Percentiles rank a stretch among this genome's conserved stretches.
Evolutionary conservation across 2,888 invertebrate species (phyloP).

Genomic region (Mythimna vitellina): DNA sequence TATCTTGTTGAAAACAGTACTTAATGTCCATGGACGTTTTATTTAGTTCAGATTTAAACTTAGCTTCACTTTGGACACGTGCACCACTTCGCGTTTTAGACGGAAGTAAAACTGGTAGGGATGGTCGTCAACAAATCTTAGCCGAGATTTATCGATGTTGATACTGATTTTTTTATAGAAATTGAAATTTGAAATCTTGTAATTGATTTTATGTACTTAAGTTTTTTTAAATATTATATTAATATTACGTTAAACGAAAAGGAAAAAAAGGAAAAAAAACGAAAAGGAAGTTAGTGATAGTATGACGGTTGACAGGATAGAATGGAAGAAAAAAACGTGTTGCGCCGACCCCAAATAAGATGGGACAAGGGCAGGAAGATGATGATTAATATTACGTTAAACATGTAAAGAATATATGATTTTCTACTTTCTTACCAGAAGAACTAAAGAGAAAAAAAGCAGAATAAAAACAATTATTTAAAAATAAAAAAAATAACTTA

Average conservation of each 20-base stretch:
- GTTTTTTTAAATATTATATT: background rate
- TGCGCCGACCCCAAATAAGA: too few species aligned
- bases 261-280: too few species aligned
- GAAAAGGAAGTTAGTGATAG: too few species aligned
- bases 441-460: too few species aligned
- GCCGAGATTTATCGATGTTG: constrained; percentile 6
- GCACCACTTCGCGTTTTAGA: constrained; percentile 39
- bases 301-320: too few species aligned
- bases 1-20: background rate
- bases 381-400: background rate
- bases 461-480: too few species aligned
- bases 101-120: constrained; percentile 40
- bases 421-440: background rate
- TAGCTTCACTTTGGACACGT: constrained; percentile 58
- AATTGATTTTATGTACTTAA: background rate
- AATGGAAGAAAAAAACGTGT: too few species aligned
- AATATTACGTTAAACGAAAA: background rate
- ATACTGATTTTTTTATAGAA: background rate
- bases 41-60: constrained; percentile 7
- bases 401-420: background rate
- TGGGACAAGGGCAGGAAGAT: too few species aligned
- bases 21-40: constrained; percentile 1
- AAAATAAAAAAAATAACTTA: too few species aligned
- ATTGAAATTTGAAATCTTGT: background rate
- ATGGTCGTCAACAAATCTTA: background rate